phyloP scores from a whole-genome alignment of 2,797 vertebrate genomes.

The Sorex maritimensis region DNA sequence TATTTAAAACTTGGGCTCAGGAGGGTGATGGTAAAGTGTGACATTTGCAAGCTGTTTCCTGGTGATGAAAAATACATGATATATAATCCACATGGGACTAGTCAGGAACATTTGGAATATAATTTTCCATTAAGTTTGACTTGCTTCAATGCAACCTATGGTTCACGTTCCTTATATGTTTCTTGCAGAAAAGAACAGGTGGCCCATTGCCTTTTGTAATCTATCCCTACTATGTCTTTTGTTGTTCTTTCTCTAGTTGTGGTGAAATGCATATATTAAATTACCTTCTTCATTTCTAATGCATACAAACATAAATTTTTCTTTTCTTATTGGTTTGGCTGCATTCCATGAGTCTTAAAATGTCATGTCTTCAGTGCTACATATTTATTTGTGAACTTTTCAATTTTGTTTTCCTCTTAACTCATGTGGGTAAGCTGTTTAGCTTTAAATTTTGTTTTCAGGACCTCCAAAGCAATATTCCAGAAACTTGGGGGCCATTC shows the following conservation, averaged over 20 bases:
- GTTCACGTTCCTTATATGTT: conserved; percentile 75
- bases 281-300: conserved; percentile 40
- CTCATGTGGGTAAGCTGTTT: neutral
- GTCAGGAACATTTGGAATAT: conserved; percentile 86
- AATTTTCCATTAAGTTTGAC: conserved; percentile 88
- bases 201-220: conserved; percentile 35
- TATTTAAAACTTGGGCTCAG: conserved; percentile 87
- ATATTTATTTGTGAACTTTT: conserved; percentile 16
- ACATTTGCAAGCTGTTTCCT: conserved; percentile 91
- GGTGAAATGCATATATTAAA: conserved; percentile 33
- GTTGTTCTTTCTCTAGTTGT: conserved; percentile 1
- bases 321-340: conserved; percentile 4
- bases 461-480: too few relatives aligned
- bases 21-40: conserved; percentile 87
- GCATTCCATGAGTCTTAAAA: neutral
- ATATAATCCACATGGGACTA: conserved; percentile 89
- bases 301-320: conserved; percentile 3
- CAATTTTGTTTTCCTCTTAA: conserved; percentile 47
- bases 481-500: too few relatives aligned
- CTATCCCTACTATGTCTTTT: neutral
- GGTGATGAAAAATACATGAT: conserved; percentile 91
- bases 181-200: conserved; percentile 65
- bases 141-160: conserved; percentile 79
- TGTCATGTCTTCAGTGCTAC: neutral
- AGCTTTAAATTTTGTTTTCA: neutral